These are phyloP conservation scores for Aptenodytes forsteri DNA, from an alignment of 2,113 vertebrate genomes.

Conservation along the genomic window DNA sequence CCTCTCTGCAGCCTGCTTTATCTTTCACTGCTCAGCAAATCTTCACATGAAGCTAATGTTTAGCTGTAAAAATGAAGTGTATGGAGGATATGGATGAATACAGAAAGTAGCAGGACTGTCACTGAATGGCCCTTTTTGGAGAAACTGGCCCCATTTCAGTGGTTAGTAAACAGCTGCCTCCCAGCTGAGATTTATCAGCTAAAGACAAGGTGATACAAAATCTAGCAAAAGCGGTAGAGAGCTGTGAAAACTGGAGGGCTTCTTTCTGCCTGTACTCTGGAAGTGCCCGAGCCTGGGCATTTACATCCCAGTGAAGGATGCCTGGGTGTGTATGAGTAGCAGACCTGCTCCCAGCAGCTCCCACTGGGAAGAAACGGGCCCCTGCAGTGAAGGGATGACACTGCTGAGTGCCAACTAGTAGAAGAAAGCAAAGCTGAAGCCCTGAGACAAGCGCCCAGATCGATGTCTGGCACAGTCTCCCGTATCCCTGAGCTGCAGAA, in stretches of 20 bases:
- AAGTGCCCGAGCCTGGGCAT: not conserved
- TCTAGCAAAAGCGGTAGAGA: not conserved
- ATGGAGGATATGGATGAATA: not conserved
- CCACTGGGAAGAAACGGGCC: not conserved
- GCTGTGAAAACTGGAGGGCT: not conserved
- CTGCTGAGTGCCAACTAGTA: not conserved
- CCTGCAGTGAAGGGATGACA: not conserved
- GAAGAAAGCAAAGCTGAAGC: not conserved
- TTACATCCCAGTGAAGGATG: not conserved
- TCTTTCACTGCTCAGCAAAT: not conserved
- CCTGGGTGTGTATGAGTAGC: not conserved
- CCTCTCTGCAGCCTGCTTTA: not conserved
- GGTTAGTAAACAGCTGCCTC: not conserved
- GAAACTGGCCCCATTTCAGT: not conserved
- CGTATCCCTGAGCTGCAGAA: not conserved
- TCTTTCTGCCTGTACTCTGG: not conserved
- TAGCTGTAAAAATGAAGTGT: not conserved
- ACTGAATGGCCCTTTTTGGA: not conserved
- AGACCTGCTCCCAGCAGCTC: not conserved
- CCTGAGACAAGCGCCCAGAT: not conserved
- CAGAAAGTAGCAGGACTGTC: not conserved
- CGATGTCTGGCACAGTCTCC: slow-evolving; percentile 9
- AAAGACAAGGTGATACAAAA: not conserved
- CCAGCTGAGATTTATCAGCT: not conserved
- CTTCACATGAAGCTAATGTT: not conserved